Percentiles rank a stretch among this genome's conserved stretches.
phyloP scores from a whole-genome alignment of 1,140 invertebrate species.

The Campodea augens region DNA sequence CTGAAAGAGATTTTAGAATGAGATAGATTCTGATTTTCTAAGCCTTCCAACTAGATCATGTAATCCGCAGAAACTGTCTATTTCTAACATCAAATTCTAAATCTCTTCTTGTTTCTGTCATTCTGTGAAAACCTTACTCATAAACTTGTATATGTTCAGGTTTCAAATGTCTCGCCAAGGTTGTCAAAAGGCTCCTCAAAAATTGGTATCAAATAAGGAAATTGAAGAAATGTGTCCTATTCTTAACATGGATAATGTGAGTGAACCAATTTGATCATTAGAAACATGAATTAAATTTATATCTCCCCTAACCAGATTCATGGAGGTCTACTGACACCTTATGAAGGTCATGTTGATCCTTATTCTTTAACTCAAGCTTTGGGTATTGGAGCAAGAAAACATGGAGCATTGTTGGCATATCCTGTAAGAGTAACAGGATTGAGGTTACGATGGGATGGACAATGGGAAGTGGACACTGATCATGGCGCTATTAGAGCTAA shows the following conservation, averaged over 20 bases:
- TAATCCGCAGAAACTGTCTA: too few species aligned
- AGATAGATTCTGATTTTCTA: too few species aligned
- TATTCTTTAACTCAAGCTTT: conserved; percentile 25
- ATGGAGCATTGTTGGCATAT: conserved; percentile 19
- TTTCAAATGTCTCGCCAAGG: conserved; percentile 22
- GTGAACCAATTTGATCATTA: not conserved
- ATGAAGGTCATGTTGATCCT: conserved; percentile 25
- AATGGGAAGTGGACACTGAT: conserved; percentile 20
- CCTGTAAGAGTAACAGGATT: conserved; percentile 15
- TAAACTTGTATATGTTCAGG: too few species aligned
- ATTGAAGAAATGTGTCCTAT: conserved; percentile 20
- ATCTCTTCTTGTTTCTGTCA: too few species aligned
- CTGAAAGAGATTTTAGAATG: too few species aligned
- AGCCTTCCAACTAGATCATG: too few species aligned
- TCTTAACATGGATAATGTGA: conserved; percentile 21
- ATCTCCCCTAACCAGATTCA: too few species aligned
- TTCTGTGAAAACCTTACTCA: too few species aligned
- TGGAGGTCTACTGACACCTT: conserved; percentile 22
- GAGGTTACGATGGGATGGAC: conserved; percentile 15
- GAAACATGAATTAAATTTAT: too few species aligned
- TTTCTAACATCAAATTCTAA: too few species aligned
- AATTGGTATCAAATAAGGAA: conserved; percentile 21
- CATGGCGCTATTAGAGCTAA: conserved; percentile 19
- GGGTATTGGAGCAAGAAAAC: conserved; percentile 20
- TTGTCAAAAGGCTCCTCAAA: conserved; percentile 20